These are phyloP conservation scores for Anodontia alba DNA, from an alignment of 2,888 invertebrate genomes.

Conservation along the genomic window DNA sequence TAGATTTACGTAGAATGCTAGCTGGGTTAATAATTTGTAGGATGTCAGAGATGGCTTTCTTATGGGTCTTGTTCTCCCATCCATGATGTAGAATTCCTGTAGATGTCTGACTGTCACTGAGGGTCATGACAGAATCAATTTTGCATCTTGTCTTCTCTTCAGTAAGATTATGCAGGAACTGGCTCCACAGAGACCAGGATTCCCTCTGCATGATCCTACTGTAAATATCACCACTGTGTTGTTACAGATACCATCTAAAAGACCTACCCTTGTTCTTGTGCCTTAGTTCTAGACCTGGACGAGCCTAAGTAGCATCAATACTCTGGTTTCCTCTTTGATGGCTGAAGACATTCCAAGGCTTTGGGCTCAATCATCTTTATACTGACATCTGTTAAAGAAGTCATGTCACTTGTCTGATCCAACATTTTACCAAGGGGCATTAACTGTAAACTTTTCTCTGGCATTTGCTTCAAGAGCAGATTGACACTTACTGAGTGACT, in stretches of 20 bases:
- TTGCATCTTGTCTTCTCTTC: neutral
- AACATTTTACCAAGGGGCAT: slow-evolving; percentile 21
- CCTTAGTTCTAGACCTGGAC: slow-evolving; percentile 18
- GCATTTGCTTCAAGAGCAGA: neutral
- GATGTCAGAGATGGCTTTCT: neutral
- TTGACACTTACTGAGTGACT: neutral
- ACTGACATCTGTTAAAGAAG: neutral
- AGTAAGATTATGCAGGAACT: slow-evolving; percentile 16
- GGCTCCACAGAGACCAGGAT: too few relatives aligned
- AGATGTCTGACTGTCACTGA: slow-evolving; percentile 18
- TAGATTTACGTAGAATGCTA: too few relatives aligned
- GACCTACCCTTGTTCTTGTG: slow-evolving; percentile 3
- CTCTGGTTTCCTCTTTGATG: slow-evolving; percentile 21
- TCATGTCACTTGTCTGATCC: slow-evolving; percentile 25
- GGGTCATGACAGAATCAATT: neutral
- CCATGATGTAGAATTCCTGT: slow-evolving; percentile 10
- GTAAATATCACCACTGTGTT: slow-evolving; percentile 25
- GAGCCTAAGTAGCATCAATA: slow-evolving; percentile 18
- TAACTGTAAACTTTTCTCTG: neutral
- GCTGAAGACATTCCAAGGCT: slow-evolving; percentile 6
- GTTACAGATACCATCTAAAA: neutral
- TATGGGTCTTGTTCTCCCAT: slow-evolving; percentile 5
- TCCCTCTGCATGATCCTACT: slow-evolving; percentile 24
- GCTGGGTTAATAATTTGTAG: neutral
- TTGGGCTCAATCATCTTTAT: slow-evolving; percentile 15